Conservation (phyloP, 2,888 invertebrate species). For the Amiota minor region DNA sequence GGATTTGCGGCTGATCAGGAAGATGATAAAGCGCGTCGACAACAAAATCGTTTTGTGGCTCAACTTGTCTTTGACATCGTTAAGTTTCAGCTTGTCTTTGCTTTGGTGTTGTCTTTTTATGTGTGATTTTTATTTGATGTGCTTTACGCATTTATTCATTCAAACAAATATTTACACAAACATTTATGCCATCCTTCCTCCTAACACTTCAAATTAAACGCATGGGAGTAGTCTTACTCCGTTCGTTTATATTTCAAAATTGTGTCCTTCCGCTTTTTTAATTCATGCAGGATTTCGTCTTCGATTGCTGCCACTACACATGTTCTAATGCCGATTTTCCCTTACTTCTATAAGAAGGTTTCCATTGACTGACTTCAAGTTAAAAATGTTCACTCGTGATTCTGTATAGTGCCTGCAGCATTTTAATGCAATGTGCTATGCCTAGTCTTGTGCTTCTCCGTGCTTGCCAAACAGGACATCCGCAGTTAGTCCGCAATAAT, state of each 20-base stretch:
- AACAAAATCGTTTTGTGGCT: constrained; percentile 13
- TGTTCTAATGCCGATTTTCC: constrained; percentile 12
- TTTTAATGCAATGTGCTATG: constrained; percentile 3
- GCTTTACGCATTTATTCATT: background rate
- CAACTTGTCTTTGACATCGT: background rate
- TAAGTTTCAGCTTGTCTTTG: background rate
- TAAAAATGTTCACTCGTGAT: background rate
- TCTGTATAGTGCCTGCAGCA: background rate
- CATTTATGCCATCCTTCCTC: background rate
- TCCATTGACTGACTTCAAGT: background rate
- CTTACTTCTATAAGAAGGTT: background rate
- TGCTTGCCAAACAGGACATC: constrained; percentile 11
- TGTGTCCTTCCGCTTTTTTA: background rate
- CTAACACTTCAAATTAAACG: constrained; percentile 6
- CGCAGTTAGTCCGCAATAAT: constrained; percentile 10
- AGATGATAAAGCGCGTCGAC: background rate
- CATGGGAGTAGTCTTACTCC: background rate
- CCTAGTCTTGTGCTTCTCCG: background rate
- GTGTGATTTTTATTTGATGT: constrained; percentile 17
- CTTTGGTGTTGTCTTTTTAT: constrained; percentile 1
- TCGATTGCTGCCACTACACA: constrained; percentile 8
- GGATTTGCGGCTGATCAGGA: constrained; percentile 28
- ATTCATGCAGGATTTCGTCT: background rate
- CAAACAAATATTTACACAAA: too few relatives aligned
- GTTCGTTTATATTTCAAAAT: background rate